Evolutionary conservation across 1,140 invertebrate genomes (phyloP).

Genomic region (Oryctes rhinoceros): DNA sequence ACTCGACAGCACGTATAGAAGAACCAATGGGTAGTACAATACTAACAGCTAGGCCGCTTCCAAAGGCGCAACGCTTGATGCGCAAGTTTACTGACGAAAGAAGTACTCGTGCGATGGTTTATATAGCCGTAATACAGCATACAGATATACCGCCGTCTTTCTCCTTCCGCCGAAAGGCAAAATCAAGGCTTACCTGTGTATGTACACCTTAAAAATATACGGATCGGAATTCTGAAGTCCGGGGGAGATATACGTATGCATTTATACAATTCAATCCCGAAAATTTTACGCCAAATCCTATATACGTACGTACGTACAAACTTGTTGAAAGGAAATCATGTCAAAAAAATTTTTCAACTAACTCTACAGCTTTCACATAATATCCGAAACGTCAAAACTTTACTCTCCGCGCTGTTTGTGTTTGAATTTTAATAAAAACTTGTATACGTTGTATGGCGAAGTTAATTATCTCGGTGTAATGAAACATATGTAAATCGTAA

Average conservation of each 20-base stretch:
- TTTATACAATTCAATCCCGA: background rate
- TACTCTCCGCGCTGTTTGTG: too few species aligned
- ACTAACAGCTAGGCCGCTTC: constrained; percentile 1
- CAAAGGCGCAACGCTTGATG: constrained; percentile 6
- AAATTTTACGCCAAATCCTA: background rate
- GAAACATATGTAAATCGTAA: too few species aligned
- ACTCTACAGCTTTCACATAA: too few species aligned
- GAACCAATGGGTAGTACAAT: constrained; percentile 4
- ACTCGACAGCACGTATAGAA: background rate
- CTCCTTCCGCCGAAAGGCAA: background rate
- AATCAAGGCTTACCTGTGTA: background rate
- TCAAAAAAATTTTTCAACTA: too few species aligned
- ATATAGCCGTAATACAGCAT: background rate
- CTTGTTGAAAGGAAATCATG: background rate
- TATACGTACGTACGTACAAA: background rate
- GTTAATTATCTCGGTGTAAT: too few species aligned
- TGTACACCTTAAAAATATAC: constrained; percentile 1
- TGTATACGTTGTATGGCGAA: too few species aligned
- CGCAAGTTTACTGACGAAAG: background rate
- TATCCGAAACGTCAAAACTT: too few species aligned
- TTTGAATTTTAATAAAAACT: too few species aligned
- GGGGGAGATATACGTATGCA: background rate
- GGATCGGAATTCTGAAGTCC: background rate
- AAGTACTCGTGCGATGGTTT: background rate
- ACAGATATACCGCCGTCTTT: background rate